Percentiles rank a stretch among this genome's conserved stretches.
Conservation (phyloP, 2,888 invertebrate species). For the Coenonympha glycerion region DNA sequence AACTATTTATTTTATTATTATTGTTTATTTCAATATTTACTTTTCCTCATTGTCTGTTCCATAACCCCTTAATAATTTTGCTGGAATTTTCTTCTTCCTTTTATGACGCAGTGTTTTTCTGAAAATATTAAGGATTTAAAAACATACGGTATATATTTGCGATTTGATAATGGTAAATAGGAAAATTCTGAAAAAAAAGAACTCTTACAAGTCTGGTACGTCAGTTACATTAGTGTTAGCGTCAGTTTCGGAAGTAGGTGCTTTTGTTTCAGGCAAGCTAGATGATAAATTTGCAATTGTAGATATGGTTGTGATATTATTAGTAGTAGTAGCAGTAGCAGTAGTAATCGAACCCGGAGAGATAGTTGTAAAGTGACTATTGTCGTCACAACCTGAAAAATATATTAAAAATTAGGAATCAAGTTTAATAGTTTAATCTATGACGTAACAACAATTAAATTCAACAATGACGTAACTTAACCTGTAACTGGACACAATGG, state of each 20-base stretch:
- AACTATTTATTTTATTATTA: background rate
- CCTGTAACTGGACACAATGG: constrained; percentile 36
- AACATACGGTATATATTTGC: background rate
- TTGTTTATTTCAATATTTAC: background rate
- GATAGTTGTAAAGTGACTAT: background rate
- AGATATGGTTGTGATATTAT: background rate
- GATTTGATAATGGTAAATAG: background rate
- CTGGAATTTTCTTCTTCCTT: constrained; percentile 8
- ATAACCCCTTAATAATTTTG: background rate
- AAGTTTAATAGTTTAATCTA: too few relatives aligned
- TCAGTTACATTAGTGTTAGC: background rate
- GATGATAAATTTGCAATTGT: background rate
- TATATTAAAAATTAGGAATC: background rate
- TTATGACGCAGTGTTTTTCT: background rate
- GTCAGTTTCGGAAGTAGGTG: background rate
- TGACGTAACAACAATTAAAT: too few relatives aligned
- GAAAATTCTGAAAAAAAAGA: background rate
- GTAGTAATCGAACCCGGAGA: background rate
- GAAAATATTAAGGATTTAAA: background rate
- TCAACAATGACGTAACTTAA: too few relatives aligned
- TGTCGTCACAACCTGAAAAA: constrained; percentile 1
- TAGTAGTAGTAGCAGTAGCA: background rate
- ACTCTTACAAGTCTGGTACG: background rate
- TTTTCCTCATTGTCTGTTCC: background rate
- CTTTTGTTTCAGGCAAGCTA: background rate